Evolutionary conservation across 1,140 invertebrate species (phyloP).

Genomic region (Diplogasteroides magnus): DNA sequence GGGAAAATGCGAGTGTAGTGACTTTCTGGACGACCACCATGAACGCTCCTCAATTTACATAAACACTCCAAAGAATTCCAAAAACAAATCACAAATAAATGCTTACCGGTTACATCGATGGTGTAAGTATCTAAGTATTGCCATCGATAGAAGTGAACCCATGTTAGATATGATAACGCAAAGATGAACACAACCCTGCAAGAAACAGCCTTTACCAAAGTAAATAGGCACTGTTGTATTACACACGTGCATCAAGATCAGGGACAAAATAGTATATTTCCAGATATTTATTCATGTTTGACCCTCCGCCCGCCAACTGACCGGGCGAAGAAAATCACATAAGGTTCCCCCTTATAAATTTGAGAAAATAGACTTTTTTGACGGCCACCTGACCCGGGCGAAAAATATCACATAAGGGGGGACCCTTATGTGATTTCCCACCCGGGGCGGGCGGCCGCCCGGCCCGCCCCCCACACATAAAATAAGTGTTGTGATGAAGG

Average conservation of each 20-base stretch:
- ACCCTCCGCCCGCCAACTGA: too few species aligned
- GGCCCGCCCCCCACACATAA: too few species aligned
- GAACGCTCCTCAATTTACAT: not conserved
- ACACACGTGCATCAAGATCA: not conserved
- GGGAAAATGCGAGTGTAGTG: not conserved
- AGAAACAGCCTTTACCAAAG: not conserved
- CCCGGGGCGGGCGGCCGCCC: too few species aligned
- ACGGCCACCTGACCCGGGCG: too few species aligned
- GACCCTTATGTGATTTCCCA: too few species aligned
- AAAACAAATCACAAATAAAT: not conserved
- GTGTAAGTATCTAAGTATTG: not conserved
- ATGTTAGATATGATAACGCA: not conserved
- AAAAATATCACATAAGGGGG: too few species aligned
- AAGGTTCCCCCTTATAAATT: too few species aligned
- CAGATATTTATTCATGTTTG: not conserved
- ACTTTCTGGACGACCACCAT: not conserved
- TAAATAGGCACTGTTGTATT: not conserved
- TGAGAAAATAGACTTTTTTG: too few species aligned
- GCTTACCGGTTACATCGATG: not conserved
- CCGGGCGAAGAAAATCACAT: too few species aligned
- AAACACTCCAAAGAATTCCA: not conserved
- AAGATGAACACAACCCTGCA: not conserved
- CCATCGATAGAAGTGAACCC: slow-evolving; percentile 1
- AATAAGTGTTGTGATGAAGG: too few species aligned
- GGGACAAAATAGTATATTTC: not conserved